A percentile compares a stretch with the other conserved stretches of the same genome.
Evolutionary conservation across 2,888 invertebrate genomes (phyloP).

Genomic region (Diploptera punctata): DNA sequence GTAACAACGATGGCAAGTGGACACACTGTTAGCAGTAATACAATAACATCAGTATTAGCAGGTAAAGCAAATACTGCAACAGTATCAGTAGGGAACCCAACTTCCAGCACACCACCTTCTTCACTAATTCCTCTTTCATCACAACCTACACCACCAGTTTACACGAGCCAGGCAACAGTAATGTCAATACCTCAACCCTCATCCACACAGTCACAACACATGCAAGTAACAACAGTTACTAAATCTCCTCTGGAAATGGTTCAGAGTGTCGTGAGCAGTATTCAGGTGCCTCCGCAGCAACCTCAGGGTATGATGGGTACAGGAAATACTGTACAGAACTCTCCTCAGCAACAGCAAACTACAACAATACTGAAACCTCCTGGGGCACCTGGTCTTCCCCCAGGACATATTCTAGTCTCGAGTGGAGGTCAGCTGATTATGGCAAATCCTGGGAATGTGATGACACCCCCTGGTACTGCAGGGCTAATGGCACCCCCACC

Average conservation of each 20-base stretch:
- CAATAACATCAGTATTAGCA: constrained; percentile 80
- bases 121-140: constrained; percentile 49
- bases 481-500: constrained; percentile 51
- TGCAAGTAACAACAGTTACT: constrained; percentile 49
- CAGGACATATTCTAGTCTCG: constrained; percentile 77
- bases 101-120: constrained; percentile 51
- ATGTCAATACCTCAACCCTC: constrained; percentile 24
- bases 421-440: constrained; percentile 77
- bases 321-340: constrained; percentile 38
- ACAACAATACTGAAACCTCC: constrained; percentile 30
- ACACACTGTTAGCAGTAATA: constrained; percentile 78
- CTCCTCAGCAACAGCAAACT: constrained; percentile 8
- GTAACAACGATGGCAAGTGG: constrained; percentile 74
- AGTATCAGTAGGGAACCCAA: constrained; percentile 71
- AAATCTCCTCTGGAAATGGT: constrained; percentile 79
- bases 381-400: constrained; percentile 54
- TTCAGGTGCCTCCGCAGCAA: constrained; percentile 61
- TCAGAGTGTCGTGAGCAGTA: constrained; percentile 75
- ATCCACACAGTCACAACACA: constrained; percentile 9
- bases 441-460: constrained; percentile 59
- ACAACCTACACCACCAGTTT: constrained; percentile 48
- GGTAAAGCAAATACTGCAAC: constrained; percentile 79
- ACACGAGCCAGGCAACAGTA: constrained; percentile 29
- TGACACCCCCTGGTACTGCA: constrained; percentile 18
- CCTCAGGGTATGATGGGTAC: constrained; percentile 45